Percentiles rank a stretch among this genome's conserved stretches.
phyloP scores from a whole-genome alignment of 2,797 vertebrate genomes.

The Carcharodon carcharias region DNA sequence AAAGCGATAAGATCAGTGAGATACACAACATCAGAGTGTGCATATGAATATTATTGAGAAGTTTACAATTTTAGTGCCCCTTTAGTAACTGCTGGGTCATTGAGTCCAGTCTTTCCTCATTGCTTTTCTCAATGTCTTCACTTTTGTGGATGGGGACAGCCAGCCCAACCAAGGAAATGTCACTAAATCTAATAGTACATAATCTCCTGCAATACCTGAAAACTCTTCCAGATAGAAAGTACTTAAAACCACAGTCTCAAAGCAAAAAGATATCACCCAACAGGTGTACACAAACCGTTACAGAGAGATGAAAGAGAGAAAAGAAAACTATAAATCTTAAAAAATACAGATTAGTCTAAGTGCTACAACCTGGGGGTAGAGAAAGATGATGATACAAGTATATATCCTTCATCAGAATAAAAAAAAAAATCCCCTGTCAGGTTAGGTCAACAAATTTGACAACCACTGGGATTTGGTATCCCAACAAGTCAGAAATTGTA shows the following conservation, averaged over 20 bases:
- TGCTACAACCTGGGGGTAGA: no score
- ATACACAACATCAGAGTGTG: no score
- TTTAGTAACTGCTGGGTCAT: background rate
- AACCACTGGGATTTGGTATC: background rate
- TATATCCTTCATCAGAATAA: background rate
- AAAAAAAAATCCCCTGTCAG: background rate
- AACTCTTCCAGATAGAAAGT: no score
- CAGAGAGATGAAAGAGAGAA: background rate
- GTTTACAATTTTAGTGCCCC: no score
- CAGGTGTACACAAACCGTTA: background rate
- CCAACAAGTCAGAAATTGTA: background rate
- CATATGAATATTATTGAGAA: background rate
- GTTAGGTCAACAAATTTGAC: background rate
- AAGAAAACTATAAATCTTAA: background rate
- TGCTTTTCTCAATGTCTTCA: background rate
- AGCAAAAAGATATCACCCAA: background rate
- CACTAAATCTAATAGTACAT: background rate
- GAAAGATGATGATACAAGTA: no score
- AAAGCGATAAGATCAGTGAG: no score
- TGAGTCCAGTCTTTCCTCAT: background rate
- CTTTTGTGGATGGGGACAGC: background rate
- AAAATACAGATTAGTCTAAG: no score
- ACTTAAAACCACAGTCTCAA: background rate
- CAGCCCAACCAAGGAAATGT: background rate
- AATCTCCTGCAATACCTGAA: background rate